Evolutionary conservation across 2,797 vertebrate genomes (phyloP), one percentile per base, ranked within the genome.

Genomic region (Acanthurus leucopareius): DNA sequence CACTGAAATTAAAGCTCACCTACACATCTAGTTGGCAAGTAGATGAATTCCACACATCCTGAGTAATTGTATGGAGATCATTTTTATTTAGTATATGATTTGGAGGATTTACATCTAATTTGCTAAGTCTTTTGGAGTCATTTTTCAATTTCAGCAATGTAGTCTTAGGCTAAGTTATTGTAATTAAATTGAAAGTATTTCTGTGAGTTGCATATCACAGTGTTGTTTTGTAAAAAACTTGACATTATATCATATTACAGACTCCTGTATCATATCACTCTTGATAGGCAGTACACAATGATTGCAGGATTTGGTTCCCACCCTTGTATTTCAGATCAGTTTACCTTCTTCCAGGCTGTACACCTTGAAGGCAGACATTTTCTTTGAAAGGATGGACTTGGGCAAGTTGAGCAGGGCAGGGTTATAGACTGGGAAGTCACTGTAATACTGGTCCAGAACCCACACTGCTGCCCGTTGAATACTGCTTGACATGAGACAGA

Each of bases 361-460:
- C 79, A 99, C 96, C 83, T 99, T 99, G 88, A 98, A 98, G 38
- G 97, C 97, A 5, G 97, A 97, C 94, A 96, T 96, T 92, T 97
- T 98, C 93, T 97, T 98, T 85, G 96, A 96, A 47, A 99, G 96
- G 92, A 98, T 97, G 73, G 97, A 97, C 89, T 98, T 98, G 47
- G 98, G 97, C 58, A 98, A 95, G 94, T 98, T 98, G 80, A 98
- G 96, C 67, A 98, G 93, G 56, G 97, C 97, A 0, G 98, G 97
- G 91, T 99, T 99, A 91, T 97, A 97, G 86, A 99, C 97, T 0
- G 97, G 96, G 89, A 99, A 98, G 87, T 99, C 97, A 0, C 95
- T 97, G 95, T 99, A 99, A 85, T 99, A 99, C 44, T 97, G 97
- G 89, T 98, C 97, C 89, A 99, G 92, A 82, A 99, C 94, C 97